Evolutionary conservation across 2,113 vertebrate species (phyloP).

Genomic region (Podarcis raffonei): DNA sequence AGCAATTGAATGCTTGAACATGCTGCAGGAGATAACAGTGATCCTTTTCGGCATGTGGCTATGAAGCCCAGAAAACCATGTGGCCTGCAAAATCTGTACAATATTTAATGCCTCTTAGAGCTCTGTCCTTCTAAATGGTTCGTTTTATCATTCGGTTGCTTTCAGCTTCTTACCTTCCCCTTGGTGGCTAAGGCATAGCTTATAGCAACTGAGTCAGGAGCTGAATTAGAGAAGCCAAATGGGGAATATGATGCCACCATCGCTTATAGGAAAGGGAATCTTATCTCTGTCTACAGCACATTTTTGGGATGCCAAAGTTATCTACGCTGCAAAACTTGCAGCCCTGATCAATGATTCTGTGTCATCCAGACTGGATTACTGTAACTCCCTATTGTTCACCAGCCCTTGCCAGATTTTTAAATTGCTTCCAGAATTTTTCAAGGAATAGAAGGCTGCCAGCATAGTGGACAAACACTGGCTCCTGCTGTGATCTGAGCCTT

Average conservation of each 20-base stretch:
- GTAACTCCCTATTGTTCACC: rapidly evolving
- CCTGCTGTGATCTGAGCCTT: neutral
- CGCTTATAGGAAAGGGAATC: neutral
- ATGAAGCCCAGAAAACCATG: neutral
- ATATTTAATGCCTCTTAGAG: neutral
- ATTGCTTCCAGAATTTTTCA: neutral
- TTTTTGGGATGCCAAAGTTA: conserved; percentile 6
- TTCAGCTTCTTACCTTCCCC: conserved; percentile 13
- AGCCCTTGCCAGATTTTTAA: neutral
- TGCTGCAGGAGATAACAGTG: neutral
- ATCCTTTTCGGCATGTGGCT: neutral
- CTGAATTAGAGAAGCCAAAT: conserved; percentile 44
- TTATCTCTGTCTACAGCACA: neutral
- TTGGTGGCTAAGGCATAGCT: conserved; percentile 28
- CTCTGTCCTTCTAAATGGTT: conserved; percentile 34
- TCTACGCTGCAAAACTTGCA: conserved; percentile 16
- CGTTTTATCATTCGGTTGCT: conserved; percentile 41
- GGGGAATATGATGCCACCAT: conserved; percentile 31
- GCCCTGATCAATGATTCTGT: neutral
- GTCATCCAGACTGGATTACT: neutral
- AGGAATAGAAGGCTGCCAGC: neutral
- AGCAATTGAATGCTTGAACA: neutral
- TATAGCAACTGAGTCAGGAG: conserved; percentile 27
- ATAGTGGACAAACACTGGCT: neutral
- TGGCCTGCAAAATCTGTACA: neutral